Evolutionary conservation across 2,888 invertebrate species (phyloP).

Genomic region (Cephus pygmeus): DNA sequence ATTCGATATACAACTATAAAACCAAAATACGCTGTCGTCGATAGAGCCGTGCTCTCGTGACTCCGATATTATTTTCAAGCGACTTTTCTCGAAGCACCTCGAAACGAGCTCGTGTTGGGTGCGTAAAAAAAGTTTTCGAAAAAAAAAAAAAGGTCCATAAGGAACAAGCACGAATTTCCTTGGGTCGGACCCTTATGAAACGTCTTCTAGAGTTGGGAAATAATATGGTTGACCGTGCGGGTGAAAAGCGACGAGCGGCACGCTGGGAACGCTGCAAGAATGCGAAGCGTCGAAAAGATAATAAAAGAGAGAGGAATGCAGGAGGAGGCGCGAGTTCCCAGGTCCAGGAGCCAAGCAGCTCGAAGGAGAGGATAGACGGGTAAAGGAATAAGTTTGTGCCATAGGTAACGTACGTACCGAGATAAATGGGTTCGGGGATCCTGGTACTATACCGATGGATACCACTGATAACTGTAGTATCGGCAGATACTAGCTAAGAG

Average conservation of each 20-base stretch:
- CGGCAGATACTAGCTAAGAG: neutral
- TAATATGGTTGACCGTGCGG: neutral
- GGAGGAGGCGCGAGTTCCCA: constrained; percentile 49
- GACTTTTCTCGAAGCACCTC: neutral
- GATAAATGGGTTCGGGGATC: neutral
- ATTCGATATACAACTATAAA: neutral
- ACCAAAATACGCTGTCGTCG: neutral
- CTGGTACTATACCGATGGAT: neutral
- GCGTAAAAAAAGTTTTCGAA: neutral
- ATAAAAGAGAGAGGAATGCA: constrained; percentile 24
- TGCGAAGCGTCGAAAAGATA: constrained; percentile 55
- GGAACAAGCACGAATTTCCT: neutral
- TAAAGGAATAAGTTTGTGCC: neutral
- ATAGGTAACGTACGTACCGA: neutral
- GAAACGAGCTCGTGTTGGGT: neutral
- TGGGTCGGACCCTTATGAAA: neutral
- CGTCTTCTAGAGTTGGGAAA: neutral
- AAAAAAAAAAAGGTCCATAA: neutral
- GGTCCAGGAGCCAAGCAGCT: constrained; percentile 50
- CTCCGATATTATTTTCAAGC: neutral
- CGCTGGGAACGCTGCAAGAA: constrained; percentile 46
- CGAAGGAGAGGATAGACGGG: constrained; percentile 34
- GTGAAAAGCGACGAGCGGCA: neutral
- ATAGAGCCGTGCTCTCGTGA: neutral
- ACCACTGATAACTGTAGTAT: neutral